phyloP scores from a whole-genome alignment of 2,888 invertebrate genomes.

The Stenodema calcarata region DNA sequence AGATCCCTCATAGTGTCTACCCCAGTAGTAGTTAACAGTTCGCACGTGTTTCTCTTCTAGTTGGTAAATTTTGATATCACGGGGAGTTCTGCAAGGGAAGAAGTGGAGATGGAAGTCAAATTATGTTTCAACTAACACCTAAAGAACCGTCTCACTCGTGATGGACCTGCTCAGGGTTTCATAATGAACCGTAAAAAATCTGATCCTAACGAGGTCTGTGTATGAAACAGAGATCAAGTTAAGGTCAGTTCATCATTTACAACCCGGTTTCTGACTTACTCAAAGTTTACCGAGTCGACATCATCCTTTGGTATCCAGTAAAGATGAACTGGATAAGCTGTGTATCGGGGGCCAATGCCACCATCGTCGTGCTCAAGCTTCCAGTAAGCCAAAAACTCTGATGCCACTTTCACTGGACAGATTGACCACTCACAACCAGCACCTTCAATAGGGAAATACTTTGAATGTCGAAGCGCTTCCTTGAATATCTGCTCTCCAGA shows the following conservation, averaged over 20 bases:
- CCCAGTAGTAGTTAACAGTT: background rate
- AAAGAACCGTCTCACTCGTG: too few species aligned
- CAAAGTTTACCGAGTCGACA: background rate
- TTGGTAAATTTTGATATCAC: background rate
- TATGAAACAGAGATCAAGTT: too few species aligned
- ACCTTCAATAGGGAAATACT: background rate
- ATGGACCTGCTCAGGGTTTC: too few species aligned
- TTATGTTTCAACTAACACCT: too few species aligned
- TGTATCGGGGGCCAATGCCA: background rate
- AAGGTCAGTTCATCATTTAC: too few species aligned
- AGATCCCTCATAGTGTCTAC: background rate
- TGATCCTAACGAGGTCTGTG: too few species aligned
- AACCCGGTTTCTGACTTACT: background rate
- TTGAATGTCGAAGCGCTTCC: background rate
- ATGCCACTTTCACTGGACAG: background rate
- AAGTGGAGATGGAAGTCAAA: too few species aligned
- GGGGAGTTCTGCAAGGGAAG: background rate
- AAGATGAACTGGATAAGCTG: background rate
- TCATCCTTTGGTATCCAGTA: background rate
- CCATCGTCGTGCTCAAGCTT: background rate
- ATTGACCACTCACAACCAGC: background rate
- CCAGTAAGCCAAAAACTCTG: background rate
- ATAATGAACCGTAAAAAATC: too few species aligned
- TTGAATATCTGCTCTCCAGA: background rate
- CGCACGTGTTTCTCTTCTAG: background rate